These are phyloP conservation scores for Pavo muticus DNA, from an alignment of 2,113 vertebrate genomes.

Conservation along the genomic window DNA sequence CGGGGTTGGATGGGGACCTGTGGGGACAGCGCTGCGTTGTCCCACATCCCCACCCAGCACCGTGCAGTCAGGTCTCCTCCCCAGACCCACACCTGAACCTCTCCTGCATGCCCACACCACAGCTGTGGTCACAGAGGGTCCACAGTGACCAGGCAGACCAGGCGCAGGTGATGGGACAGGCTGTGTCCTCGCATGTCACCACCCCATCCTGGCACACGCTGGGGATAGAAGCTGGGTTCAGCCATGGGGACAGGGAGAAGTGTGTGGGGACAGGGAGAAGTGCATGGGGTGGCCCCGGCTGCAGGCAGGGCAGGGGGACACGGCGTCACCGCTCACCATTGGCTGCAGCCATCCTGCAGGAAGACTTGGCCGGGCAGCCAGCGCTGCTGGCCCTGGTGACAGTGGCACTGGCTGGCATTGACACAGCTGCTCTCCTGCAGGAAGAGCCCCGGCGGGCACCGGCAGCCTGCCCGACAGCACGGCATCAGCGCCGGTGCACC, in stretches of 20 bases:
- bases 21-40: fast-evolving
- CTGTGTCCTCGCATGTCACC: slow-evolving; percentile 78
- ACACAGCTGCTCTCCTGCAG: slow-evolving; percentile 83
- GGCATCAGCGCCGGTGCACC: not conserved
- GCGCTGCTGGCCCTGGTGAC: slow-evolving; percentile 67
- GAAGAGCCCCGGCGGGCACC: slow-evolving; percentile 80
- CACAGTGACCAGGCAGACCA: slow-evolving; percentile 92
- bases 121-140: slow-evolving; percentile 85
- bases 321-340: slow-evolving; percentile 76
- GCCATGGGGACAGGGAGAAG: fast-evolving
- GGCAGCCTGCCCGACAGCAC: slow-evolving; percentile 78
- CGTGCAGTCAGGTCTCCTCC: too few species aligned
- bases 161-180: slow-evolving; percentile 80
- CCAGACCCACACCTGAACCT: slow-evolving; percentile 82
- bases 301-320: not conserved
- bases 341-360: slow-evolving; percentile 76
- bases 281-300: not conserved
- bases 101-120: slow-evolving; percentile 82
- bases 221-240: not conserved
- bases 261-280: too few species aligned
- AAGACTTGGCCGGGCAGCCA: slow-evolving; percentile 77
- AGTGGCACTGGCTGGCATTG: slow-evolving; percentile 82
- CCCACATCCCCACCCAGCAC: not conserved
- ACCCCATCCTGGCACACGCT: slow-evolving; percentile 83
- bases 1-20: slow-evolving; percentile 83